phyloP scores from a whole-genome alignment of 2,797 vertebrate species.

The Decapterus maruadsi region DNA sequence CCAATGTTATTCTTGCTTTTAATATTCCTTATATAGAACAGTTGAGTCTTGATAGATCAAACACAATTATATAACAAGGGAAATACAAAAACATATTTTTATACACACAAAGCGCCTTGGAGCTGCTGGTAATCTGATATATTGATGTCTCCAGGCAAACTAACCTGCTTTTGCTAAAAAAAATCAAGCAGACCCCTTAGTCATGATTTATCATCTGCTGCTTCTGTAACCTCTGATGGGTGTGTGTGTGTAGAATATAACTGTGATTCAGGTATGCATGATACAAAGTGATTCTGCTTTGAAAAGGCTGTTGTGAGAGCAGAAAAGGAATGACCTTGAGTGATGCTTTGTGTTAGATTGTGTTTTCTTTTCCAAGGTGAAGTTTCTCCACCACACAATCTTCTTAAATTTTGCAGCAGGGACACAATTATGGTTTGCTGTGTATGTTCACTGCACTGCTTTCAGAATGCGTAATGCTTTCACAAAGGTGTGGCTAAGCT shows the following conservation, averaged over 20 bases:
- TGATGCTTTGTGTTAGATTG: constrained; percentile 53
- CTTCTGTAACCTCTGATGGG: constrained; percentile 20
- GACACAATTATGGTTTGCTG: constrained; percentile 49
- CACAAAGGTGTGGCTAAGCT: constrained; percentile 34
- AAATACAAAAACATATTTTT: constrained; percentile 4
- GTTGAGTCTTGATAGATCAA: not conserved
- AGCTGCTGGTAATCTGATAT: constrained; percentile 15
- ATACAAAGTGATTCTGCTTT: constrained; percentile 28
- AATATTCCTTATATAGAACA: constrained; percentile 13
- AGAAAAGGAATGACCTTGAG: constrained; percentile 67
- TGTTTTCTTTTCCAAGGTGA: constrained; percentile 53
- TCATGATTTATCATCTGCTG: constrained; percentile 20
- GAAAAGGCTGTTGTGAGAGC: constrained; percentile 28
- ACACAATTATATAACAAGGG: not conserved
- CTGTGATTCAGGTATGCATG: constrained; percentile 12
- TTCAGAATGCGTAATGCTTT: constrained; percentile 7
- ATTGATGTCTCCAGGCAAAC: constrained; percentile 32
- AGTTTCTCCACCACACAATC: constrained; percentile 56
- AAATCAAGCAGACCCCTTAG: not conserved
- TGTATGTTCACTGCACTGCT: constrained; percentile 36
- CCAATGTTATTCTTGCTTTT: not conserved
- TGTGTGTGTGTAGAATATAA: constrained; percentile 15
- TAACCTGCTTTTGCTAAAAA: constrained; percentile 34
- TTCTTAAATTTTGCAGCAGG: constrained; percentile 61
- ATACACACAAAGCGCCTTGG: constrained; percentile 3